phyloP scores from a whole-genome alignment of 2,113 vertebrate genomes.

The Sphaerodactylus townsendi region DNA sequence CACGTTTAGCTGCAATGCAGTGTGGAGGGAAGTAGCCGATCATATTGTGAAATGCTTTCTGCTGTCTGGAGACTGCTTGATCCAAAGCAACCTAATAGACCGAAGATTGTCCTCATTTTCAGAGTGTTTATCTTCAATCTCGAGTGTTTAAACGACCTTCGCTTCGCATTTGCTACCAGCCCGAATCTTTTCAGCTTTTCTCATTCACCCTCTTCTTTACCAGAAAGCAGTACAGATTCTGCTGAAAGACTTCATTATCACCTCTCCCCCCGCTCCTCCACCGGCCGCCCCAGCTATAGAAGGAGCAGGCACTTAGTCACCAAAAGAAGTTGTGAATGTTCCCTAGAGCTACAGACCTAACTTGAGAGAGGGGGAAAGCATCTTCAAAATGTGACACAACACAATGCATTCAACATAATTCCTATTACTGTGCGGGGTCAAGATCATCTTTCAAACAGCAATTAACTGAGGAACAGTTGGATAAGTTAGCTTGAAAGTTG shows the following conservation, averaged over 20 bases:
- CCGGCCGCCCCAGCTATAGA: not conserved
- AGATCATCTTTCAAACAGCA: not conserved
- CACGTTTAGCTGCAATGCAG: constrained; percentile 22
- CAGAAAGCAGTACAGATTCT: not conserved
- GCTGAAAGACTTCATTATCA: constrained; percentile 33
- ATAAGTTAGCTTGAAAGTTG: not conserved
- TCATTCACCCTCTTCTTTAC: not conserved
- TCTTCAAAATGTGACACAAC: constrained; percentile 5
- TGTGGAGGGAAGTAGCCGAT: not conserved
- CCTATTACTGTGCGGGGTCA: constrained; percentile 6
- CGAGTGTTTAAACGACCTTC: constrained; percentile 12
- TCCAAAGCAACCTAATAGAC: constrained; percentile 2
- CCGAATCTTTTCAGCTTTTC: constrained; percentile 9
- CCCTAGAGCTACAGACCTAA: constrained; percentile 1
- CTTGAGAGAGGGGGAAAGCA: not conserved
- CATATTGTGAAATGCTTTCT: not conserved
- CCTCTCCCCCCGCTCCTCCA: not conserved
- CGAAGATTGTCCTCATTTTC: constrained; percentile 15
- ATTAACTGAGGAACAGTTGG: not conserved
- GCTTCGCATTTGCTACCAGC: not conserved
- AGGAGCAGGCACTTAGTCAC: constrained; percentile 8
- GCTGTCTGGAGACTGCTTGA: not conserved
- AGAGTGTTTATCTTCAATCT: constrained; percentile 14
- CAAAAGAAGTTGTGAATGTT: constrained; percentile 19
- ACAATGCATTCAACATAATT: constrained; percentile 1